phyloP scores from a whole-genome alignment of 2,888 invertebrate genomes.

The Noctua pronuba region DNA sequence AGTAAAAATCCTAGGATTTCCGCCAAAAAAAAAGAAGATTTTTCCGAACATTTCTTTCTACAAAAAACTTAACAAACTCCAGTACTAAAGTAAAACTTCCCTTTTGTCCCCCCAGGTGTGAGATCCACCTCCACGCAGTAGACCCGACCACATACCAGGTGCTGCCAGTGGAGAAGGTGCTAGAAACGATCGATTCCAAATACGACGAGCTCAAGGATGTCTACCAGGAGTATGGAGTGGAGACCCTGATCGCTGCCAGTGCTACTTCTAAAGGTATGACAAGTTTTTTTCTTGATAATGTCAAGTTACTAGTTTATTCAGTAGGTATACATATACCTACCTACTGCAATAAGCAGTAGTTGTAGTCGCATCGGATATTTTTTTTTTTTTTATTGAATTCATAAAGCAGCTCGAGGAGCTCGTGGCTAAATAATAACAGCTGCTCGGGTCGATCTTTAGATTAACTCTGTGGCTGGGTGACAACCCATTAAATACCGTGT shows the following conservation, averaged over 20 bases:
- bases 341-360: no score
- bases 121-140: constrained; percentile 96
- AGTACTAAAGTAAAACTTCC: background rate
- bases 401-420: no score
- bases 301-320: no score
- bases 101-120: constrained; percentile 91
- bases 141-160: constrained; percentile 94
- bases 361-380: no score
- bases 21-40: background rate
- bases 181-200: constrained; percentile 95
- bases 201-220: constrained; percentile 95
- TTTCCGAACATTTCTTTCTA: no score
- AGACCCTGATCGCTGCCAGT: constrained; percentile 85
- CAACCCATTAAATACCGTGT: no score
- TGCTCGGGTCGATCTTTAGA: no score
- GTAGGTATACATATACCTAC: no score
- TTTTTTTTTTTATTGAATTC: no score
- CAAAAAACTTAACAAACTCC: background rate
- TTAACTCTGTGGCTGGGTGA: no score
- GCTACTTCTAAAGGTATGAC: constrained; percentile 82
- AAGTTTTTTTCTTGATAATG: background rate
- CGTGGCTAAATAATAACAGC: no score
- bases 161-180: constrained; percentile 93
- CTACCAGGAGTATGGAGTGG: constrained; percentile 86
- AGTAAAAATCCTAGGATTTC: background rate